Conservation (phyloP, 2,113 vertebrate genomes). For the Cololabis saira region DNA sequence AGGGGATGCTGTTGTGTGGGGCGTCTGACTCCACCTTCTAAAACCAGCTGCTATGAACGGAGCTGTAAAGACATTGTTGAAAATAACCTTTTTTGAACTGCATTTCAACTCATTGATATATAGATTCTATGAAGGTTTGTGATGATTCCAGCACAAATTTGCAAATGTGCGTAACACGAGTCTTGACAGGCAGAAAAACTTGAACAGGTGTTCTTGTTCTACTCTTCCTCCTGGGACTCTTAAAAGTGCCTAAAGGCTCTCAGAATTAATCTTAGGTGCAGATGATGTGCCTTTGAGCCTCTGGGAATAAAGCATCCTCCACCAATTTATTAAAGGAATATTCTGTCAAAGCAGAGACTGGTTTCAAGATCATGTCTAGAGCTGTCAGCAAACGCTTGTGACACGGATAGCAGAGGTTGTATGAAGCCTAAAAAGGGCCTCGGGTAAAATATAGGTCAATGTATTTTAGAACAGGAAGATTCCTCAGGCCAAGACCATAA, state of each 20-base stretch:
- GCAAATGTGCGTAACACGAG: slow-evolving; percentile 22
- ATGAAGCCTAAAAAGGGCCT: slow-evolving; percentile 27
- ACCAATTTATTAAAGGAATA: background rate
- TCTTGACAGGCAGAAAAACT: slow-evolving; percentile 3
- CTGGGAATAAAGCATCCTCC: background rate
- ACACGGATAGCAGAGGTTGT: slow-evolving; percentile 15
- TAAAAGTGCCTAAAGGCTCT: background rate
- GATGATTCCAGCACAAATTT: slow-evolving; percentile 25
- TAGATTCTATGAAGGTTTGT: background rate
- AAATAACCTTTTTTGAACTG: too few species aligned
- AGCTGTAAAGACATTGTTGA: too few species aligned
- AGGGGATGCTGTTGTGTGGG: too few species aligned
- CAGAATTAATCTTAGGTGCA: background rate
- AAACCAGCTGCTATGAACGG: too few species aligned
- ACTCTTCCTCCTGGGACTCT: background rate
- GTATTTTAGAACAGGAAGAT: slow-evolving; percentile 42
- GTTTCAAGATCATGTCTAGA: background rate
- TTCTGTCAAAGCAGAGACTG: background rate
- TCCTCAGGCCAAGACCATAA: slow-evolving; percentile 7
- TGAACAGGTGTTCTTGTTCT: slow-evolving; percentile 5
- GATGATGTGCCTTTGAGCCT: background rate
- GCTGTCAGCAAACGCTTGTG: slow-evolving; percentile 8
- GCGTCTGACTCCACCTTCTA: too few species aligned
- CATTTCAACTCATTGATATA: background rate
- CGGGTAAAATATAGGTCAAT: slow-evolving; percentile 24